Evolutionary conservation across 2,113 vertebrate species (phyloP).

Genomic region (Aix galericulata): DNA sequence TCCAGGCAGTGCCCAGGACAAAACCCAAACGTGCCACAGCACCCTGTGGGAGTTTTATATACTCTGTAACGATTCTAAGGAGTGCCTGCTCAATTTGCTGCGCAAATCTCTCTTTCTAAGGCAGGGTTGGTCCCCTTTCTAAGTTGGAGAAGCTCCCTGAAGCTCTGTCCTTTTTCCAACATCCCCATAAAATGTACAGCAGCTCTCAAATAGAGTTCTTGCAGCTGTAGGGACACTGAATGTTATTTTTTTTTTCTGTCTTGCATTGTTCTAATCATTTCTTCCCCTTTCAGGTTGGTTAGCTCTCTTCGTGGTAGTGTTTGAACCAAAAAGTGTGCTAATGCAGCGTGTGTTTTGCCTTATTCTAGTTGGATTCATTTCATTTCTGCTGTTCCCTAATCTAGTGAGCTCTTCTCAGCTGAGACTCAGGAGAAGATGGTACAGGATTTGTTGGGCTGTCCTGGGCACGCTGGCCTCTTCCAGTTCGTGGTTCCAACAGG

Average conservation of each 20-base stretch:
- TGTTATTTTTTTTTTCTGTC: neutral
- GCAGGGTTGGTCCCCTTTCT: no score
- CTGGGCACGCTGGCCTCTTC: neutral
- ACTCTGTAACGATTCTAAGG: neutral
- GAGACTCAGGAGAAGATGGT: neutral
- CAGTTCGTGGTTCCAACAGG: neutral
- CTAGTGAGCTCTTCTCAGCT: neutral
- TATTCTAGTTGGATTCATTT: neutral
- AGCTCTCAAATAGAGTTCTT: neutral
- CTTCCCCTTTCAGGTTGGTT: neutral
- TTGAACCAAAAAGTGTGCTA: neutral
- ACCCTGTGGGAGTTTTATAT: neutral
- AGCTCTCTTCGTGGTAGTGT: rapidly evolving
- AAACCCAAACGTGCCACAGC: neutral
- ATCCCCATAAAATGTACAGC: neutral
- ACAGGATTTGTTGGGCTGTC: neutral
- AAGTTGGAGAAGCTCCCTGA: neutral
- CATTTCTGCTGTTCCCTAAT: neutral
- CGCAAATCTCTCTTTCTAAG: neutral
- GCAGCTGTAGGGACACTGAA: rapidly evolving
- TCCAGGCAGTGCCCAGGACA: neutral
- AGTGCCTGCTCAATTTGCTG: rapidly evolving
- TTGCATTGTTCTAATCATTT: rapidly evolving
- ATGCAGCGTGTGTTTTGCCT: neutral
- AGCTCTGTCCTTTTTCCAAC: neutral